These are phyloP conservation scores for Galerucella nymphaeae DNA, from an alignment of 2,888 invertebrate species.

Conservation along the genomic window DNA sequence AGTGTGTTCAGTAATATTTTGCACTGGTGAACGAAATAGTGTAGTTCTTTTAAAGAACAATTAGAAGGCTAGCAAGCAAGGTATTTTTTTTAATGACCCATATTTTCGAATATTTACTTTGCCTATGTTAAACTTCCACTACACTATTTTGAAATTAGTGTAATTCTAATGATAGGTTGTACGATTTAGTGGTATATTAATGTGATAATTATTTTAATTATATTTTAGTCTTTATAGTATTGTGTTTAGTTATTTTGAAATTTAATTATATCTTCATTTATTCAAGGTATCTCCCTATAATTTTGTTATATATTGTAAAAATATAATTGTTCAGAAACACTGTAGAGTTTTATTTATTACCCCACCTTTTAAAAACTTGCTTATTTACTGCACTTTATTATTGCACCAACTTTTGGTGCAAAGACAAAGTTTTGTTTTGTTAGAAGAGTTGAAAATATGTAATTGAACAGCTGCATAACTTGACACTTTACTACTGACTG, in stretches of 20 bases:
- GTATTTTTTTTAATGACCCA: too few species aligned
- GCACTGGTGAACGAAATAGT: not conserved
- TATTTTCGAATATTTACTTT: too few species aligned
- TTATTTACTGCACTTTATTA: too few species aligned
- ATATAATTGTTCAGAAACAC: conserved; percentile 22
- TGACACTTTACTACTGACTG: too few species aligned
- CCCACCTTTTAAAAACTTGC: not conserved
- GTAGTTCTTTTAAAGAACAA: not conserved
- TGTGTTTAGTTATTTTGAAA: not conserved
- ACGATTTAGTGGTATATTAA: conserved; percentile 39
- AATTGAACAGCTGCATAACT: too few species aligned
- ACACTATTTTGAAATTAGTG: not conserved
- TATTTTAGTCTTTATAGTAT: not conserved
- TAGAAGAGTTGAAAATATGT: too few species aligned
- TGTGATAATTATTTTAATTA: conserved; percentile 38
- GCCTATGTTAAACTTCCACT: too few species aligned
- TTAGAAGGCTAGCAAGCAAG: too few species aligned
- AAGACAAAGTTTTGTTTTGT: too few species aligned
- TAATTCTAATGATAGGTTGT: conserved; percentile 26
- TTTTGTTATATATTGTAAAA: conserved; percentile 32
- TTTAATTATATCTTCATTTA: conserved; percentile 13
- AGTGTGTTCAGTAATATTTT: not conserved
- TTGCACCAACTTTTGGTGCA: too few species aligned
- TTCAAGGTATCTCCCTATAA: conserved; percentile 16
- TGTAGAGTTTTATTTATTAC: not conserved